phyloP scores from a whole-genome alignment of 2,113 vertebrate species.

The Elgaria multicarinata region DNA sequence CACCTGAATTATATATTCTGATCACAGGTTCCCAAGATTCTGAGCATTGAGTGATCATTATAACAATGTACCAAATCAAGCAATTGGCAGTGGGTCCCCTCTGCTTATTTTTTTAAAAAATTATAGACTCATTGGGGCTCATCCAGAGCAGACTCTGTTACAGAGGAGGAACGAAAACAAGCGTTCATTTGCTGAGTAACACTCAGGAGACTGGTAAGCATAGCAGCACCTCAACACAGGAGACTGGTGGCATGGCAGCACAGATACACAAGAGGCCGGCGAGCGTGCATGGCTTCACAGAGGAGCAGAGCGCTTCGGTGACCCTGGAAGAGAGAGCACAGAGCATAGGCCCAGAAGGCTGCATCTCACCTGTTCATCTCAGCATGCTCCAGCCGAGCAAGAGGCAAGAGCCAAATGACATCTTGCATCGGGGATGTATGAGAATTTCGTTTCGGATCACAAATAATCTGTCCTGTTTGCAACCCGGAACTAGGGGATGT shows the following conservation, averaged over 20 bases:
- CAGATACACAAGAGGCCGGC: background rate
- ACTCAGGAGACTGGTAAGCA: background rate
- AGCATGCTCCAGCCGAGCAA: too few species aligned
- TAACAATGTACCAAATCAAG: background rate
- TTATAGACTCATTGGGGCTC: background rate
- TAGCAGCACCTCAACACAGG: slow-evolving; percentile 7
- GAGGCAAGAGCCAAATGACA: background rate
- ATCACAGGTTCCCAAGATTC: background rate
- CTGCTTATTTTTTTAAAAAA: background rate
- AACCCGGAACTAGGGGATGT: too few species aligned
- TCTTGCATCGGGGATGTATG: too few species aligned
- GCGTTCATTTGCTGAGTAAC: background rate
- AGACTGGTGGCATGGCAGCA: slow-evolving; percentile 12
- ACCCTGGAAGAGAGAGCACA: background rate
- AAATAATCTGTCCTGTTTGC: too few species aligned
- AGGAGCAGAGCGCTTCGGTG: background rate
- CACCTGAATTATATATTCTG: background rate
- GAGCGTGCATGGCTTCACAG: background rate
- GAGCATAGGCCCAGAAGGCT: background rate
- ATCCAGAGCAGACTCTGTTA: background rate
- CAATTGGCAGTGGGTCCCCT: background rate
- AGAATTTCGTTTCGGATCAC: too few species aligned
- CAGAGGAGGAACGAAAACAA: background rate
- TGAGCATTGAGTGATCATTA: too few species aligned
- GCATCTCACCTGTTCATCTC: background rate